A percentile compares a stretch with the other conserved stretches of the same genome.
Conservation (phyloP, 2,888 invertebrate genomes). For the Blastobasis lacticolella region DNA sequence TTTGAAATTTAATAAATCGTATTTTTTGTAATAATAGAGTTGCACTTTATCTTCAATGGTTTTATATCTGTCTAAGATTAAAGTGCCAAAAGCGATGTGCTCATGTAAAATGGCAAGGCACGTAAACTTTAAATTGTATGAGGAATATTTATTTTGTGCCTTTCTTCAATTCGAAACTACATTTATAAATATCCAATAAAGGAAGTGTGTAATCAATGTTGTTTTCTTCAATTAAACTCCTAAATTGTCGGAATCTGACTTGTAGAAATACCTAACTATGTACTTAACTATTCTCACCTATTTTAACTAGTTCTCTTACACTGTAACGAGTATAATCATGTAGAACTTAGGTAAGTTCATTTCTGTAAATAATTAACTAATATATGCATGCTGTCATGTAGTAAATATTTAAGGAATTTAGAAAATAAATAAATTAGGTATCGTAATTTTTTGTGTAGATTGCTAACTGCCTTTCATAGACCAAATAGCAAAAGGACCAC, state of each 20-base stretch:
- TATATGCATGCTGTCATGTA: constrained; percentile 20
- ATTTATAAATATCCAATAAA: constrained; percentile 24
- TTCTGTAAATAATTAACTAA: constrained; percentile 30
- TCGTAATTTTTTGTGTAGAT: too few relatives aligned
- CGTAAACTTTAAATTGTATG: neutral
- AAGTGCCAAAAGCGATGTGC: neutral
- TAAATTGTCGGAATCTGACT: too few relatives aligned
- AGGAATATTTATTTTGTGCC: neutral
- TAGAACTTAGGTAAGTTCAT: constrained; percentile 26
- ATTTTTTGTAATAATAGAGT: too few relatives aligned
- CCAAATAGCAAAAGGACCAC: too few relatives aligned
- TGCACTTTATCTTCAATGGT: too few relatives aligned
- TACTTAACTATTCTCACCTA: too few relatives aligned
- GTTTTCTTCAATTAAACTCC: constrained; percentile 8
- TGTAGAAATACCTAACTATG: too few relatives aligned
- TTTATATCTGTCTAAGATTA: too few relatives aligned
- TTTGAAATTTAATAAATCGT: too few relatives aligned
- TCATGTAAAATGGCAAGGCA: neutral
- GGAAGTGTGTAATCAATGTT: constrained; percentile 25
- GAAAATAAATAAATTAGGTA: too few relatives aligned
- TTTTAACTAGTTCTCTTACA: constrained; percentile 8
- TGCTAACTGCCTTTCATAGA: too few relatives aligned
- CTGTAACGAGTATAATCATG: constrained; percentile 13
- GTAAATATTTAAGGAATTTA: constrained; percentile 10
- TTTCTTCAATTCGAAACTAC: neutral